Percentiles rank a stretch among this genome's conserved stretches.
Evolutionary conservation across 2,888 invertebrate genomes (phyloP).

Genomic region (Neuroscelio doddi): DNA sequence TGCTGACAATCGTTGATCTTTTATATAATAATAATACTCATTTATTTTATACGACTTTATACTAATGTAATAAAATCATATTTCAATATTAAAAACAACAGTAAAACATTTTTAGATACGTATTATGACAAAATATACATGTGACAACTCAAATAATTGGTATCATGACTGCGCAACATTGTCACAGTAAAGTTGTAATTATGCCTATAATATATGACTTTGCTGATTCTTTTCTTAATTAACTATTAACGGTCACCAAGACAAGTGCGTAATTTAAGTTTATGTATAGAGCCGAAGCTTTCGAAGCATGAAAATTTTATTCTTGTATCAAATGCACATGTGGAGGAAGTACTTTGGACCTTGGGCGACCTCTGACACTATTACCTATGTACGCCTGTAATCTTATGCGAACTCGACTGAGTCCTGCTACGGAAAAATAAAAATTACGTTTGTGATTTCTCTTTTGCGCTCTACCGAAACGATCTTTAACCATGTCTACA

Average conservation of each 20-base stretch:
- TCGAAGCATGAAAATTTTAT: not conserved
- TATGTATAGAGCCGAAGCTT: not conserved
- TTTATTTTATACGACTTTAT: no score
- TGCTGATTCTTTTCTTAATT: conserved; percentile 32
- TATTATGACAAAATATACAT: not conserved
- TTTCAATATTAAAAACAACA: no score
- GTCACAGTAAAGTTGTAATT: conserved; percentile 18
- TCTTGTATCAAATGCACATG: conserved; percentile 1
- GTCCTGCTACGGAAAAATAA: not conserved
- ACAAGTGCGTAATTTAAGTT: conserved; percentile 8
- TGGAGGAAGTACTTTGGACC: conserved; percentile 14
- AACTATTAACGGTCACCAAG: conserved; percentile 29
- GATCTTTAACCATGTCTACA: no score
- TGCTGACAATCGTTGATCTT: not conserved
- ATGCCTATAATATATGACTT: conserved; percentile 24
- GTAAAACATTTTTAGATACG: not conserved
- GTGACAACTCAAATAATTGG: conserved; percentile 28
- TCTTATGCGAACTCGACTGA: conserved; percentile 4
- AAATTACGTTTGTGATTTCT: conserved; percentile 12
- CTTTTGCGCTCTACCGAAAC: not conserved
- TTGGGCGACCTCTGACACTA: conserved; percentile 13
- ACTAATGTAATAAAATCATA: no score
- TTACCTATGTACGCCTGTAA: conserved; percentile 5
- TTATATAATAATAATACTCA: no score
- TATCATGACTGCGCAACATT: conserved; percentile 32